phyloP scores from a whole-genome alignment of 2,797 vertebrate species.

The Sardinella longiceps region DNA sequence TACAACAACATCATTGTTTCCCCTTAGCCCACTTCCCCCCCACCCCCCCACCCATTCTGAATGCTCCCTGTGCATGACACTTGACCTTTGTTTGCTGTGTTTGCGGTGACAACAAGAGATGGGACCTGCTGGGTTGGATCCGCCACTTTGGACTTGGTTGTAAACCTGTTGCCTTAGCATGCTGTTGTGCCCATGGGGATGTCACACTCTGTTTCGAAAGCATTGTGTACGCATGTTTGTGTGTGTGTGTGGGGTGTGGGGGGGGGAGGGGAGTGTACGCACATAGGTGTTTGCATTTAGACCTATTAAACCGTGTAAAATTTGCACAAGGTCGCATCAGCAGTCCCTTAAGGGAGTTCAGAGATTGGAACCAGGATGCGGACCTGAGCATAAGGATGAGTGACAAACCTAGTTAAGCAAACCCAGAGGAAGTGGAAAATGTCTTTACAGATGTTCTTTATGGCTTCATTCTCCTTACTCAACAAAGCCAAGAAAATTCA shows the following conservation, averaged over 20 bases:
- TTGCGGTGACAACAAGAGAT: background rate
- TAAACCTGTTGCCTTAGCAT: conserved; percentile 76
- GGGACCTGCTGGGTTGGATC: background rate
- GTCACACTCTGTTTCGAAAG: background rate
- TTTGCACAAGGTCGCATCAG: conserved; percentile 31
- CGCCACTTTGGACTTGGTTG: background rate
- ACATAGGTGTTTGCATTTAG: background rate
- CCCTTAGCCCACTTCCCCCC: too few relatives aligned
- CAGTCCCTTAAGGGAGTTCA: background rate
- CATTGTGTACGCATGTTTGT: background rate
- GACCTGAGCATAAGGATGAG: too few relatives aligned
- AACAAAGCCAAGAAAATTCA: too few relatives aligned
- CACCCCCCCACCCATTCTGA: background rate
- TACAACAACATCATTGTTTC: conserved; percentile 11
- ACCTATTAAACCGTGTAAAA: background rate
- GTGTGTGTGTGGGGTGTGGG: background rate
- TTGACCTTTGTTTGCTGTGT: conserved; percentile 20
- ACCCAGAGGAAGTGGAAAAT: too few relatives aligned
- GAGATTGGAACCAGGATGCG: too few relatives aligned
- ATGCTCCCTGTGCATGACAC: background rate
- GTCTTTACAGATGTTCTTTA: too few relatives aligned
- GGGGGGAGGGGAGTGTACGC: background rate
- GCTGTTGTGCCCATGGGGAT: conserved; percentile 36
- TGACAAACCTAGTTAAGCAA: too few relatives aligned
- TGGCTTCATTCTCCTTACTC: too few relatives aligned